phyloP scores from a whole-genome alignment of 2,797 vertebrate species.

The Pipistrellus pipistrellus region DNA sequence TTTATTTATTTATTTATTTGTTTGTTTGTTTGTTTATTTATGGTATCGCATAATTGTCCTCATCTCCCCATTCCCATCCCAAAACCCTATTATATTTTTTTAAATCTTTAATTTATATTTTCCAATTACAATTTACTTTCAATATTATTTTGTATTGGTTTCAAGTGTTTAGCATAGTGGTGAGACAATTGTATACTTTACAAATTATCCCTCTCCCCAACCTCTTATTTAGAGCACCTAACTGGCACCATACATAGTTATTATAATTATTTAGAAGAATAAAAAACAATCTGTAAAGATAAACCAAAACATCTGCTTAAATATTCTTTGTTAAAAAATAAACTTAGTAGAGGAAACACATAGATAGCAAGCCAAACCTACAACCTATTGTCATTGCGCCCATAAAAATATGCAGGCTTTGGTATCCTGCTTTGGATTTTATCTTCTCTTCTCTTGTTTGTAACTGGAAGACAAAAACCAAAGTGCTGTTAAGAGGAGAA shows the following conservation, averaged over 20 bases:
- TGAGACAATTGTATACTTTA: background rate
- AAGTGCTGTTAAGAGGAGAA: background rate
- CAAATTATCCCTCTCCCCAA: background rate
- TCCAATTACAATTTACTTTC: background rate
- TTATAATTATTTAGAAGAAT: background rate
- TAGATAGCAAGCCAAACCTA: background rate
- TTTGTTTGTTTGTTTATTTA: too few relatives aligned
- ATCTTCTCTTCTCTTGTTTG: background rate
- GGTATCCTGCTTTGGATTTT: background rate
- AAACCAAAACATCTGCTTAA: background rate
- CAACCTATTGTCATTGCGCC: too few relatives aligned
- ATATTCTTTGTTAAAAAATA: background rate
- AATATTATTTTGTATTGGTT: background rate
- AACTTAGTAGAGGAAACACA: background rate
- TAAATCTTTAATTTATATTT: background rate
- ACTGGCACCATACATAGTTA: background rate
- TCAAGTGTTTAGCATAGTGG: background rate
- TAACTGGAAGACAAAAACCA: background rate
- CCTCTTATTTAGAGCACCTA: background rate
- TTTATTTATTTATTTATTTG: too few relatives aligned
- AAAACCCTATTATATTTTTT: background rate
- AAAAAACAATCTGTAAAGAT: background rate
- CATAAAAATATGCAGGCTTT: background rate
- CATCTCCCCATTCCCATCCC: too few relatives aligned
- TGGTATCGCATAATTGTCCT: too few relatives aligned